These are phyloP conservation scores for Sarotherodon lohbergeri DNA, from an alignment of 2,113 vertebrate genomes.

Conservation along the genomic window DNA sequence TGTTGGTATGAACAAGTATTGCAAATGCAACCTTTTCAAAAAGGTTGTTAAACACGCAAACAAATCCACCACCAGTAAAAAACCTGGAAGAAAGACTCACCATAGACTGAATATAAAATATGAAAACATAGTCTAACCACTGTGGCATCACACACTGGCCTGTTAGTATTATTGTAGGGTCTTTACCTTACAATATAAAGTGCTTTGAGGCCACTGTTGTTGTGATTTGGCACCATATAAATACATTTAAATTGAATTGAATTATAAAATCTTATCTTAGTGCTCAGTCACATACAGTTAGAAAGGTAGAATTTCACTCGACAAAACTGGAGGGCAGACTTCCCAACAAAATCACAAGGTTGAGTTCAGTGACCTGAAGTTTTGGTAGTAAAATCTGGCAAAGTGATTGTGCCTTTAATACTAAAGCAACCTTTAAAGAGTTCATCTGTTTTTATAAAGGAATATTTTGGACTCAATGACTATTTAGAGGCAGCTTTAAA, in stretches of 20 bases:
- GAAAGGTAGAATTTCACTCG: not conserved
- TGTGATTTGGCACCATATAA: too few species aligned
- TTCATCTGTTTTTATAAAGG: too few species aligned
- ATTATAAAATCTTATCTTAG: too few species aligned
- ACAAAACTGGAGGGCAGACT: not conserved
- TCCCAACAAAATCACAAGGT: not conserved
- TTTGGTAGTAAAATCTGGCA: too few species aligned
- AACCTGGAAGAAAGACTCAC: not conserved
- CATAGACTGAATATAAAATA: not conserved
- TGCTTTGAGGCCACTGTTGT: too few species aligned
- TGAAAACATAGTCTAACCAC: not conserved
- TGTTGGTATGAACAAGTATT: not conserved
- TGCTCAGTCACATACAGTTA: not conserved
- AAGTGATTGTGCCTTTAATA: too few species aligned
- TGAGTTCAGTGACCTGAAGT: too few species aligned
- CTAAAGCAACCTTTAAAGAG: too few species aligned
- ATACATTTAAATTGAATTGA: too few species aligned
- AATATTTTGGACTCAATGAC: not conserved
- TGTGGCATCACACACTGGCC: not conserved
- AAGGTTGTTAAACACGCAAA: not conserved
- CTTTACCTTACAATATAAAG: too few species aligned
- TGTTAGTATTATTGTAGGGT: too few species aligned
- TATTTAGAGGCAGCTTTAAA: not conserved
- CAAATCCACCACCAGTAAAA: not conserved
- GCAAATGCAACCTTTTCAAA: not conserved